A percentile compares a stretch with the other conserved stretches of the same genome.
These are phyloP conservation scores for Telmatherina bonti DNA, from an alignment of 2,797 vertebrate genomes.

Conservation along the genomic window DNA sequence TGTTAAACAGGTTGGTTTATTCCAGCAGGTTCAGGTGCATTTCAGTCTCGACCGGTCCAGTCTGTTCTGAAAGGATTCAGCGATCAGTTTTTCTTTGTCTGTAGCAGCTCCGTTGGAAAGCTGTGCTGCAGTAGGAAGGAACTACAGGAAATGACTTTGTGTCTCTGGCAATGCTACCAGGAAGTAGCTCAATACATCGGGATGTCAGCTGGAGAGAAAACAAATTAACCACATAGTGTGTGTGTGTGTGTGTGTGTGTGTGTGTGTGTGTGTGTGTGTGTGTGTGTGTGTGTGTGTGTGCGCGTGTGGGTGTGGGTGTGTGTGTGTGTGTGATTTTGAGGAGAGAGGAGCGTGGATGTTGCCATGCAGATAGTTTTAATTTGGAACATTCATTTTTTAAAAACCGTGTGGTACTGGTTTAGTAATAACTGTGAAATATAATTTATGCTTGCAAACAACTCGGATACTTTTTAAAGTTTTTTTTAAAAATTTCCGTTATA, in stretches of 20 bases:
- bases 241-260: constrained; percentile 24
- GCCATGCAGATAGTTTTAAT: not conserved
- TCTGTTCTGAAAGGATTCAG: constrained; percentile 18
- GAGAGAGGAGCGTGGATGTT: constrained; percentile 1
- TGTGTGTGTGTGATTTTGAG: constrained; percentile 16
- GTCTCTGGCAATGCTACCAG: constrained; percentile 53
- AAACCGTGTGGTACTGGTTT: not conserved
- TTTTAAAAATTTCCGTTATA: not conserved
- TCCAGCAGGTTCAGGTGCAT: not conserved
- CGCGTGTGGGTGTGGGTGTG: constrained; percentile 25
- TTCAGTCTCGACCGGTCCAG: not conserved
- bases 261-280: constrained; percentile 27
- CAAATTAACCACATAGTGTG: constrained; percentile 9
- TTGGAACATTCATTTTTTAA: not conserved
- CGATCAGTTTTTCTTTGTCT: constrained; percentile 48
- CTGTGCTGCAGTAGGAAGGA: constrained; percentile 49
- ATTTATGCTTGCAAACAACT: not conserved
- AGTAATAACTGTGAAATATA: constrained; percentile 14
- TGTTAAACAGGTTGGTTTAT: not conserved
- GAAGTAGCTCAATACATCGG: constrained; percentile 50
- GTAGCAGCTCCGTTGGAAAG: constrained; percentile 39
- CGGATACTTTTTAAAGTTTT: not conserved
- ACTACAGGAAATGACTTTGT: constrained; percentile 63
- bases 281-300: constrained; percentile 22
- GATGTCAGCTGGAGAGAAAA: constrained; percentile 41